Base-by-base conservation (phyloP, 2,888 invertebrate genomes). In the Amblyjoppa fuscipennis region DNA sequence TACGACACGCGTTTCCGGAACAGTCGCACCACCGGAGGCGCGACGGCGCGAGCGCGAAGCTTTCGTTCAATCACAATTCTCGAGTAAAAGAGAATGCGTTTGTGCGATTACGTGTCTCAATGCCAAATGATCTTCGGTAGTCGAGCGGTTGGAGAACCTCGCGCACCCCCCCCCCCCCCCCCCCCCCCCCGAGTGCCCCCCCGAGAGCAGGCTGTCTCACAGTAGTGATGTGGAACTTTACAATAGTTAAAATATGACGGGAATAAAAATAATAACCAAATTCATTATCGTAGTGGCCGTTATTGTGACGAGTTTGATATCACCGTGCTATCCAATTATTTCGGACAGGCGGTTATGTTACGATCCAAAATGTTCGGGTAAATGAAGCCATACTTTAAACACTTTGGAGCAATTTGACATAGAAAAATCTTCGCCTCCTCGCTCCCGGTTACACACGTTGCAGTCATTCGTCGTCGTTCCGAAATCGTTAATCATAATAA, bases 281-380 rank as follows among this genome's bases (percentile, higher is more conserved):
- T 69, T 88, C 79, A 83, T 85, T 83, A 87, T 91, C 88, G 80
- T 91, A 79, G 71, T 90, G 82, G 76, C 89, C 83, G 84, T 90
- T 85, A 89, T 90, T 88, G 87, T 90, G 84, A 87, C 90, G 82
- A 87, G 80, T 83, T 64, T 79, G 78, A 90, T 91, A 90, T 83
- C 90, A 73, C 81, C 88, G 69, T 90, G 90, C 77, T 85, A 87
- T 6, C 85, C 90, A n/a, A 68, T 75, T 49, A 94, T 96, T 91
- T 96, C 97, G 79, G 96, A 97, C 92, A 96, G 96, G 94, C 95
- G 96, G 91, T 94, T 95, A 92, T 97, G 97, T 95, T 96, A 95
- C 89, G 96, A 97, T 94, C 94, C 95, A 93, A 94, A 96, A 92
- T 97, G 97, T 94, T 95, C 95, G 94, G 95, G 97, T 97, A 91